Evolutionary conservation across 2,888 invertebrate genomes (phyloP).

Genomic region (Thymelicus acteon): DNA sequence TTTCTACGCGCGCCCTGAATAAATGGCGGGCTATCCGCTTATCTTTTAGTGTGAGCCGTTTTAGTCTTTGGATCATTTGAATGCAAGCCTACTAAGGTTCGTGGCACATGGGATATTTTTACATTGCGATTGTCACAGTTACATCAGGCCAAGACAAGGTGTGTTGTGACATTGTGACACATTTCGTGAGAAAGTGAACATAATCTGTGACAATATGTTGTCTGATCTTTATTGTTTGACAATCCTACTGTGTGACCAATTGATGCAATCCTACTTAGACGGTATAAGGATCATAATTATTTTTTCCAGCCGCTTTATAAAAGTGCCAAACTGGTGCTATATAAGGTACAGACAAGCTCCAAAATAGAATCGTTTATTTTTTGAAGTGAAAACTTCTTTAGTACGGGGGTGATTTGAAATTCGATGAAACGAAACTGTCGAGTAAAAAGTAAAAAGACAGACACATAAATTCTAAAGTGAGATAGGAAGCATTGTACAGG

Average conservation of each 20-base stretch:
- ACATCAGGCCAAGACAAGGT: background rate
- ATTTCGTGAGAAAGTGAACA: constrained; percentile 4
- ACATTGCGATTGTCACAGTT: background rate
- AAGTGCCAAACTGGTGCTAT: no score
- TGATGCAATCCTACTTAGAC: background rate
- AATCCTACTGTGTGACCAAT: background rate
- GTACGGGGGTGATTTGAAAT: no score
- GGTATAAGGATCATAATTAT: background rate
- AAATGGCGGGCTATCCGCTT: constrained; percentile 50
- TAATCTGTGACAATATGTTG: background rate
- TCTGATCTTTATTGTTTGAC: constrained; percentile 4
- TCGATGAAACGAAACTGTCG: no score
- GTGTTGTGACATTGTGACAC: background rate
- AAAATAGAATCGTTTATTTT: no score
- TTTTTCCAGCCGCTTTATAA: background rate
- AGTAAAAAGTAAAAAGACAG: no score
- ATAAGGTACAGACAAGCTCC: no score
- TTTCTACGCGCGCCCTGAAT: constrained; percentile 64
- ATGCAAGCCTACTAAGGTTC: constrained; percentile 21
- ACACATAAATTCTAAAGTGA: no score
- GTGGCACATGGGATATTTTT: constrained; percentile 12
- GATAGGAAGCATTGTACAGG: no score
- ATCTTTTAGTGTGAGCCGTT: constrained; percentile 48
- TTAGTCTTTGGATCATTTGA: constrained; percentile 42
- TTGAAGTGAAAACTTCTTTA: no score